Conservation (phyloP, 2,113 vertebrate genomes). For the Lagopus muta region DNA sequence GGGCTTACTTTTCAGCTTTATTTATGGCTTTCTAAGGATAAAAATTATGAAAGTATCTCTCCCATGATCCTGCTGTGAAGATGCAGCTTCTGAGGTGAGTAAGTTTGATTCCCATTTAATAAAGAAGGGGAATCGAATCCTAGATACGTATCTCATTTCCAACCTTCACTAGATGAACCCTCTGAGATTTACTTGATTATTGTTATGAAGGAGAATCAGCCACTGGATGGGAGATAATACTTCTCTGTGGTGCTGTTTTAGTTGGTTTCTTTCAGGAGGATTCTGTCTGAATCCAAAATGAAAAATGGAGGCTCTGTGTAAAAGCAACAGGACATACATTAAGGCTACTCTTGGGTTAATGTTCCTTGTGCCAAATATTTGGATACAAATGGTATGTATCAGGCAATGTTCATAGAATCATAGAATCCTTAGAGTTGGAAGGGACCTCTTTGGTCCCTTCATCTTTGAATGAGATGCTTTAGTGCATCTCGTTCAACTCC, state of each 20-base stretch:
- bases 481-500: too few species aligned
- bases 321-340: background rate
- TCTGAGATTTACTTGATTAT: slow-evolving; percentile 44
- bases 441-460: too few species aligned
- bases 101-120: slow-evolving; percentile 39
- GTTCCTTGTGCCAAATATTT: background rate
- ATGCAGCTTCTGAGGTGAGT: slow-evolving; percentile 19
- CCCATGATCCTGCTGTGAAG: background rate
- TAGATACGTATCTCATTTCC: slow-evolving; percentile 34
- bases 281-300: background rate
- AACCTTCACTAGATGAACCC: background rate
- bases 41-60: slow-evolving; percentile 48
- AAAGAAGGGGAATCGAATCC: slow-evolving; percentile 12
- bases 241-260: slow-evolving; percentile 11
- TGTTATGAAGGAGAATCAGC: slow-evolving; percentile 6
- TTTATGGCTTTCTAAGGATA: slow-evolving; percentile 47
- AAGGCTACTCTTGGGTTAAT: background rate
- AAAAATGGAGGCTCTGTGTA: background rate
- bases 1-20: slow-evolving; percentile 45
- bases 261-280: background rate
- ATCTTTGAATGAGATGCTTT: too few species aligned
- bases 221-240: background rate
- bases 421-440: too few species aligned
- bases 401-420: background rate
- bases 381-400: background rate